Percentiles rank a stretch among this genome's conserved stretches.
These are phyloP conservation scores for Drosophila pseudotalamancana DNA, from an alignment of 2,888 invertebrate genomes.

Conservation along the genomic window DNA sequence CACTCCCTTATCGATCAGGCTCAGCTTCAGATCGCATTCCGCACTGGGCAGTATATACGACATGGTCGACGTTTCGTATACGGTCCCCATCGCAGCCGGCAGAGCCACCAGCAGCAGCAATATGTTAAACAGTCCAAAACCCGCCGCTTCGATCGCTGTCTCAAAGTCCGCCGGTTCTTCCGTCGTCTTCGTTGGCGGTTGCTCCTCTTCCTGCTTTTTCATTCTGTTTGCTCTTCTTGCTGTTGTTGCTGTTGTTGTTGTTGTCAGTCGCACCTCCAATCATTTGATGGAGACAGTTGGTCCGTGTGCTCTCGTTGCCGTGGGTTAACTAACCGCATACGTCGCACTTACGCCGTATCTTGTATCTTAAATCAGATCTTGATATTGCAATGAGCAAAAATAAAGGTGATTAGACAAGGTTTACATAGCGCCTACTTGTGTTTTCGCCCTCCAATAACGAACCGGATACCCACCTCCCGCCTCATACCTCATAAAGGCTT, in stretches of 20 bases:
- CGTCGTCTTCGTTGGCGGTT: neutral
- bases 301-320: slow-evolving; percentile 13
- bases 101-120: slow-evolving; percentile 86
- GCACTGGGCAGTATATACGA: slow-evolving; percentile 90
- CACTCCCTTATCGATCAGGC: slow-evolving; percentile 88
- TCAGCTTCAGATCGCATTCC: slow-evolving; percentile 89
- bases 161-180: slow-evolving; percentile 87
- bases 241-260: neutral
- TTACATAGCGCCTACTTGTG: slow-evolving; percentile 13
- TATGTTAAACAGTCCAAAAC: slow-evolving; percentile 89
- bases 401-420: slow-evolving; percentile 3
- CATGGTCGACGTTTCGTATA: slow-evolving; percentile 89
- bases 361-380: slow-evolving; percentile 37
- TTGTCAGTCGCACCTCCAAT: neutral
- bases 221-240: slow-evolving; percentile 9
- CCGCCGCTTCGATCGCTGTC: slow-evolving; percentile 88
- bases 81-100: slow-evolving; percentile 88
- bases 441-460: slow-evolving; percentile 21
- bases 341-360: slow-evolving; percentile 46
- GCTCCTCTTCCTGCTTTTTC: slow-evolving; percentile 9
- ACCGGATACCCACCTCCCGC: neutral
- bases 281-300: slow-evolving; percentile 33
- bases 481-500: neutral
- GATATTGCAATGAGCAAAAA: neutral
- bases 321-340: slow-evolving; percentile 49